Evolutionary conservation across 2,113 vertebrate species (phyloP), one percentile per base, ranked within the genome.

Genomic region (Phycodurus eques): DNA sequence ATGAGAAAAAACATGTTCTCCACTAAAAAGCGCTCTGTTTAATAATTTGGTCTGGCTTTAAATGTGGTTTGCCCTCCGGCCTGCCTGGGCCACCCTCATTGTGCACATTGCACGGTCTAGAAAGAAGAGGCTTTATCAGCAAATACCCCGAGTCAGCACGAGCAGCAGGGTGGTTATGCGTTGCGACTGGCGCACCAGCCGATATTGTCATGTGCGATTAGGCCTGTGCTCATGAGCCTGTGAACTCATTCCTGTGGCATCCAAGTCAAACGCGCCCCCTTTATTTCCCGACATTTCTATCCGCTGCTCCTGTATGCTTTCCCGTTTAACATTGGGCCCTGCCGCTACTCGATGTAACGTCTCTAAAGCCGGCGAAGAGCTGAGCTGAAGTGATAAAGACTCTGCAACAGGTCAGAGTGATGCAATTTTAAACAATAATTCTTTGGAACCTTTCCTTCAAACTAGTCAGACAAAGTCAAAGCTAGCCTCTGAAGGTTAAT

Each of bases 141-240:
- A 88, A 91, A 92, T 88, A 88, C 72, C 82, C 79, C 72, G 72
- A 87, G 89, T 93, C 90, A 92, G 89, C 91, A 90, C 85, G 88
- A 88, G 89, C 88, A 79, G 86, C 68, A 27, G 76, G 83, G 80
- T 78, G 80, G 81, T 88, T 90, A 90, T 85, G 87, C 78, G 77
- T 79, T 81, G 83, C 83, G 89, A 89, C 90, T 91, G 92, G 88
- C 86, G 86, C 90, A 93, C 89, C 89, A 90, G 88, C 92, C 89
- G 72, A 88, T 88, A 90, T 89, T 92, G 92, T 93, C 92, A 91
- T 90, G 87, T 91, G 83, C 83, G 86, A 92, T 93, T 90, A 92
- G 85, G 77, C 80, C 82, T 78, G 76, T 75, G 89, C 87, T 92
- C 85, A 87, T 72, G 76, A 88, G 88, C 84, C 90, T 88, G 88